Base-by-base conservation (phyloP, 2,113 vertebrate species). In the Rhabdornis inornatus region DNA sequence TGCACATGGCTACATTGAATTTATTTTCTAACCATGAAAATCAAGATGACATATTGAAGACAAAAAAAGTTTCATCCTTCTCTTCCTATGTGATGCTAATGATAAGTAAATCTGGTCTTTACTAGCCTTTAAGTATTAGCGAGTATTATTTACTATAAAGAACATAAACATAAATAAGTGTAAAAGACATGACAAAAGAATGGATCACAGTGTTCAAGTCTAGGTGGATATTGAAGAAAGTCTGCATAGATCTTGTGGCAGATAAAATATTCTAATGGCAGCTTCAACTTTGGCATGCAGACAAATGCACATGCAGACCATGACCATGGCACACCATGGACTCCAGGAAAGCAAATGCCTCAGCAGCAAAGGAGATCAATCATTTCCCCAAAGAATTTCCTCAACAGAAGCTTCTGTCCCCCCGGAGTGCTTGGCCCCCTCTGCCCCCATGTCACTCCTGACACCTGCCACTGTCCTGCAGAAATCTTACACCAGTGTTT, bases 261-360 rank as follows among this genome's bases (percentile, higher is more conserved):
- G 19, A 37, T 24, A 33, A 60, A 66, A 33, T 47, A 33, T 37
- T 57, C 10, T 44, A 59, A 50, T 15, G 15, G n/a, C 15, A 65
- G 6, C 15, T 83, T 72, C 20, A 68, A 7, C 5, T 47, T 27
- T 33, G 22, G 10, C 33, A 44, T 56, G 12, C 40, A 83, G 44
- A 53, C 13, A 37, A 53, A 35, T 9, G 13, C 11, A 19, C 7
- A 7, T 0, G 0, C 25, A 82, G 47, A 42, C 9, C 9, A 0
- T 8, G 47, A 42, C 9, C 9, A 0, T 8, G 37, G n/a, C n/a
- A 57, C 18, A 15, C 17, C 20, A 21, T 1, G 20, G 66, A 15
- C 8, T 50, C 19, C 37, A 30, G 21, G 22, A 82, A 57, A 11
- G 35, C 12, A 89, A 71, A 64, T 10, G 7, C 2, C 30, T 42